phyloP scores from a whole-genome alignment of 35 echinoderm and acorn worm species.

The Lytechinus variegatus region DNA sequence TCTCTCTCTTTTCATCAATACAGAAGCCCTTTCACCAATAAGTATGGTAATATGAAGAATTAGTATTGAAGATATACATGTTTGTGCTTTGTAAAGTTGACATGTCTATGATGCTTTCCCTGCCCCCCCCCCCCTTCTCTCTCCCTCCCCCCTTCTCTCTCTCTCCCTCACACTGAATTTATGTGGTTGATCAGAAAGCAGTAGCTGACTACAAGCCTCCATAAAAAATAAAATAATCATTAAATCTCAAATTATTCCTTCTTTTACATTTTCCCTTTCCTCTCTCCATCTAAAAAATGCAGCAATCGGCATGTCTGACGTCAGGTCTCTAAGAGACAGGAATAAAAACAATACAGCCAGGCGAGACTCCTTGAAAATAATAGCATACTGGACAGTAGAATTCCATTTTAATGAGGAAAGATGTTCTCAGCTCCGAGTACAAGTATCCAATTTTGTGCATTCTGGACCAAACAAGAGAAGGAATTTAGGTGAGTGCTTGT shows the following conservation, averaged over 20 bases:
- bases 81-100: too few relatives aligned
- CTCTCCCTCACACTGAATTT: background rate
- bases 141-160: background rate
- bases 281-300: background rate
- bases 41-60: too few relatives aligned
- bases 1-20: background rate
- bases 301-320: background rate
- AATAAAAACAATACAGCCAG: background rate
- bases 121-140: background rate
- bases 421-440: background rate
- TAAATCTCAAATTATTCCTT: background rate
- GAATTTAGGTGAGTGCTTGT: background rate
- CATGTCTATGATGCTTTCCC: too few relatives aligned
- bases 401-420: background rate
- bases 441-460: background rate
- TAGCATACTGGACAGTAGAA: background rate
- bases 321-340: background rate
- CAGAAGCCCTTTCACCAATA: too few relatives aligned
- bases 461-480: background rate
- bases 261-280: background rate
- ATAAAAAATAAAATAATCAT: background rate
- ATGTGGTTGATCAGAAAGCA: background rate
- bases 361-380: background rate
- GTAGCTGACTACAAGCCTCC: background rate
- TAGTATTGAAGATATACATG: too few relatives aligned